Conservation (phyloP, 2,888 invertebrate species). For the Cataglyphis albicans region DNA sequence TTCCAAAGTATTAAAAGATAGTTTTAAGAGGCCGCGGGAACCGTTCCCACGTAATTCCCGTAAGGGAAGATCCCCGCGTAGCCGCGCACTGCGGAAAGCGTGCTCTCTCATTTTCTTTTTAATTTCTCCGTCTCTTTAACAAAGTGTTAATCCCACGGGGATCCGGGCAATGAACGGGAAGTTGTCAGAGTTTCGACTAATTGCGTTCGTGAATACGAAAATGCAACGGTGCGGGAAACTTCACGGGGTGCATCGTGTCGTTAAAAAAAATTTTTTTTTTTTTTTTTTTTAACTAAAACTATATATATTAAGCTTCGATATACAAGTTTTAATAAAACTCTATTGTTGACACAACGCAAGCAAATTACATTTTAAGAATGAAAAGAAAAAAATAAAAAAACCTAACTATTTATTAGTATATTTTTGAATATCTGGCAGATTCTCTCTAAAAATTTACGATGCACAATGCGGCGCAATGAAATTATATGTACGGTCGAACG, state of each 20-base stretch:
- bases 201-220: constrained; percentile 42
- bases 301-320: neutral
- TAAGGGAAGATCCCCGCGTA: constrained; percentile 35
- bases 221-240: constrained; percentile 33
- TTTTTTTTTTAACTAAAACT: neutral
- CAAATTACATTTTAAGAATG: neutral
- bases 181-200: constrained; percentile 49
- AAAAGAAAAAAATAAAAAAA: neutral
- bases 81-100: constrained; percentile 13
- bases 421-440: constrained; percentile 5
- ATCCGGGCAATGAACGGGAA: constrained; percentile 29
- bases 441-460: constrained; percentile 16
- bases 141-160: constrained; percentile 56
- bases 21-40: constrained; percentile 64
- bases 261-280: neutral
- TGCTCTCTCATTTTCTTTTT: constrained; percentile 58
- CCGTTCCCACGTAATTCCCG: constrained; percentile 62
- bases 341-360: neutral
- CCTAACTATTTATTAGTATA: neutral
- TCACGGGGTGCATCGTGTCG: neutral
- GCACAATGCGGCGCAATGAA: constrained; percentile 35
- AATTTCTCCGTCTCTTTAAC: constrained; percentile 57
- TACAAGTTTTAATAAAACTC: constrained; percentile 1
- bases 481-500: constrained; percentile 36
- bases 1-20: constrained; percentile 71